Evolutionary conservation across 1,140 invertebrate species (phyloP).

Genomic region (Protaetia brevitarsis): DNA sequence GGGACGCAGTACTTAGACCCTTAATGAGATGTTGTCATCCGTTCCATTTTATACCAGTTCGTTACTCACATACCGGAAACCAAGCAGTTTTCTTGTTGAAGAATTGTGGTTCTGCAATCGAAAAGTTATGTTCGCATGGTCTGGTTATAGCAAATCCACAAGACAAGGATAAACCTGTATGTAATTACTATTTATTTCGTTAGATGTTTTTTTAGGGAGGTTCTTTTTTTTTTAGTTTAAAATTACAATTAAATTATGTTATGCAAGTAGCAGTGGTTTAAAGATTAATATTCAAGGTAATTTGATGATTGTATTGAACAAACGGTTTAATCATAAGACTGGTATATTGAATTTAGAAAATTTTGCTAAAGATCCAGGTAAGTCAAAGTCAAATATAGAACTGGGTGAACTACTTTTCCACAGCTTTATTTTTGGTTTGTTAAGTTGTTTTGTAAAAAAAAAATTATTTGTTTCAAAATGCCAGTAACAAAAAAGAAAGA

Average conservation of each 20-base stretch:
- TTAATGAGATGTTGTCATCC: constrained; percentile 52
- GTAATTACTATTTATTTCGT: constrained; percentile 27
- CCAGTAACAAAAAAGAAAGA: too few species aligned
- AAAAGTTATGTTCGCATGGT: constrained; percentile 51
- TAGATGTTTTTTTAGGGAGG: constrained; percentile 3
- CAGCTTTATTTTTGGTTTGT: too few species aligned
- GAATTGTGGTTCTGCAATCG: constrained; percentile 53
- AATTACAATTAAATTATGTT: constrained; percentile 50
- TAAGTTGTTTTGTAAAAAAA: too few species aligned
- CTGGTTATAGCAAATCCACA: constrained; percentile 49
- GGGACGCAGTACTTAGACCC: constrained; percentile 50
- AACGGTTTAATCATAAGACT: constrained; percentile 43
- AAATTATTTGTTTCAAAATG: too few species aligned
- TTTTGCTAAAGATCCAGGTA: constrained; percentile 51
- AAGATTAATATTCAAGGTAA: constrained; percentile 52
- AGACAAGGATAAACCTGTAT: constrained; percentile 37
- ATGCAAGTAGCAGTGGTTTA: constrained; percentile 49
- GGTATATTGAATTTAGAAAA: constrained; percentile 48
- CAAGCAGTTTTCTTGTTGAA: constrained; percentile 51
- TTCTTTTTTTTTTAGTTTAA: constrained; percentile 45
- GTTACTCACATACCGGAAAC: constrained; percentile 43
- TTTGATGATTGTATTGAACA: constrained; percentile 47
- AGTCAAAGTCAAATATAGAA: too few species aligned
- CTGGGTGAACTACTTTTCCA: too few species aligned
- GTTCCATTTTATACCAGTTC: constrained; percentile 53